A percentile compares a stretch with the other conserved stretches of the same genome.
Conservation (phyloP, 2,113 vertebrate species). For the Cryptotis parvus region DNA sequence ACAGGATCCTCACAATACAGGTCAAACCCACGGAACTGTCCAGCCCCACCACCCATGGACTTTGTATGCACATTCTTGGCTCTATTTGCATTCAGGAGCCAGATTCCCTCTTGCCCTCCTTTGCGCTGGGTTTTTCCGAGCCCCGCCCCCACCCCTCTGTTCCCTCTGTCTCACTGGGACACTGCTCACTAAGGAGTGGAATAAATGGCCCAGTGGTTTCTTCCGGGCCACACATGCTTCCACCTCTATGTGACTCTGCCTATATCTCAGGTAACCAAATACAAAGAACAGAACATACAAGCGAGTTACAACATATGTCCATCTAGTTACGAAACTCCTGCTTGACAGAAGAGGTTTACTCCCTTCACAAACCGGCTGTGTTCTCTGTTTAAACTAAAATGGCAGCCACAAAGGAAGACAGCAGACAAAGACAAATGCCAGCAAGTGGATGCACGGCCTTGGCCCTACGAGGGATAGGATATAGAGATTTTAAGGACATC, state of each 20-base stretch:
- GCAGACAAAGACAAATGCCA: not conserved
- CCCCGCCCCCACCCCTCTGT: not conserved
- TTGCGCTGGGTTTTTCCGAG: not conserved
- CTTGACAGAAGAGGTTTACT: not conserved
- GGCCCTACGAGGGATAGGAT: not conserved
- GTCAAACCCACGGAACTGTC: no score
- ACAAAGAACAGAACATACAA: fast-evolving
- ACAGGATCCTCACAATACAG: fast-evolving
- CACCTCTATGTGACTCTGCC: not conserved
- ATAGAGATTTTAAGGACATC: not conserved
- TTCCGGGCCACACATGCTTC: not conserved
- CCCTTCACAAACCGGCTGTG: no score
- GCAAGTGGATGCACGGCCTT: not conserved
- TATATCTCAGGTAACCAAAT: fast-evolving
- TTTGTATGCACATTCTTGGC: fast-evolving
- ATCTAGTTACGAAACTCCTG: not conserved
- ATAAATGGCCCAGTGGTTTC: not conserved
- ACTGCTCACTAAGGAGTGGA: not conserved
- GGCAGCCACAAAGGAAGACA: not conserved
- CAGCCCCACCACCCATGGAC: not conserved
- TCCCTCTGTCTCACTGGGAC: not conserved
- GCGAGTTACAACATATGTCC: fast-evolving
- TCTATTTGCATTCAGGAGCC: not conserved
- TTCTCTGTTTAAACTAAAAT: no score
- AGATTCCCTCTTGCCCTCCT: not conserved